Percentiles rank a stretch among this genome's conserved stretches.
Conservation (phyloP, 2,888 invertebrate species). For the Perizoma flavofasciatum region DNA sequence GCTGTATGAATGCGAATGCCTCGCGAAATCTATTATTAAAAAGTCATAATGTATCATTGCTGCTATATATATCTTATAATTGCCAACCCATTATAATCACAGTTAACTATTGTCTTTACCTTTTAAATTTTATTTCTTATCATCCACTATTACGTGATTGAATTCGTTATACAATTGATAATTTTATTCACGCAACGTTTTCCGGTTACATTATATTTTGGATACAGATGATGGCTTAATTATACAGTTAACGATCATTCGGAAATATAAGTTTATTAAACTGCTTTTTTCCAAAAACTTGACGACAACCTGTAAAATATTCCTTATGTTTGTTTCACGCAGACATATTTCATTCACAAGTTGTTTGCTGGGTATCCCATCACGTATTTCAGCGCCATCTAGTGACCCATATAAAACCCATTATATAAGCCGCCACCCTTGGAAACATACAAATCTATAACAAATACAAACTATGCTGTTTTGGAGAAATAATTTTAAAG, state of each 20-base stretch:
- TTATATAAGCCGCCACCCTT: too few relatives aligned
- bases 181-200: constrained; percentile 60
- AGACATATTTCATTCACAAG: too few relatives aligned
- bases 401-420: too few relatives aligned
- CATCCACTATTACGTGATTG: constrained; percentile 56
- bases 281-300: not conserved
- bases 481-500: too few relatives aligned
- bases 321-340: too few relatives aligned
- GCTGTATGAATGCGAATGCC: not conserved
- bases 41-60: not conserved
- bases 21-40: not conserved
- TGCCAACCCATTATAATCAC: not conserved
- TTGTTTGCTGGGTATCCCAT: too few relatives aligned
- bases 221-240: constrained; percentile 42
- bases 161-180: constrained; percentile 59
- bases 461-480: too few relatives aligned
- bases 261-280: constrained; percentile 3
- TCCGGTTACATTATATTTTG: constrained; percentile 59
- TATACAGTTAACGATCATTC: constrained; percentile 23
- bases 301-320: too few relatives aligned
- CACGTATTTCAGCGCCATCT: too few relatives aligned
- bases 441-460: too few relatives aligned
- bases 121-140: constrained; percentile 28
- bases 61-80: not conserved
- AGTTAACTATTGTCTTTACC: constrained; percentile 33